These are phyloP conservation scores for Colinus virginianus DNA, from an alignment of 2,113 vertebrate species.

Conservation along the genomic window DNA sequence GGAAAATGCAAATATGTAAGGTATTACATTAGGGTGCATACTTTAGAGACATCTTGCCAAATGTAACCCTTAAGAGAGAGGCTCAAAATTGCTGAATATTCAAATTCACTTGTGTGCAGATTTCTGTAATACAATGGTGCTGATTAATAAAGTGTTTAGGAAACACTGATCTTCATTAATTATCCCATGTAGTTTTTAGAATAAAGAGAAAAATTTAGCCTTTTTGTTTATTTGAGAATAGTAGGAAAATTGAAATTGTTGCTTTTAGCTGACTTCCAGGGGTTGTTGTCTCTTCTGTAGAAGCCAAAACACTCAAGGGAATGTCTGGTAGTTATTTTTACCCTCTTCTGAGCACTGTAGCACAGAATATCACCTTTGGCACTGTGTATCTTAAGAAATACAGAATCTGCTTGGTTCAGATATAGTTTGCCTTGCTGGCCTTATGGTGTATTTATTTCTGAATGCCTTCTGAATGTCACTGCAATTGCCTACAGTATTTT, in stretches of 20 bases:
- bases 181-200: background rate
- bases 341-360: background rate
- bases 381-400: background rate
- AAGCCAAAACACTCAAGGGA: background rate
- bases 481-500: background rate
- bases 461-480: background rate
- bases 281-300: background rate
- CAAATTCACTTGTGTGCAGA: background rate
- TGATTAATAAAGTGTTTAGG: background rate
- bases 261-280: background rate
- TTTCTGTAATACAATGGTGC: background rate
- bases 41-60: background rate
- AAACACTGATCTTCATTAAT: background rate
- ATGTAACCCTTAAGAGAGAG: background rate
- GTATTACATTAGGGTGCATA: background rate
- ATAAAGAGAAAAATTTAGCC: background rate
- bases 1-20: background rate
- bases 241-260: background rate
- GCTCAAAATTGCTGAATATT: background rate
- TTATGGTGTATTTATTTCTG: background rate
- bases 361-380: background rate
- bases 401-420: background rate
- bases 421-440: background rate
- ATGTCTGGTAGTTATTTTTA: background rate
- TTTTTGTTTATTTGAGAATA: background rate